These are phyloP conservation scores for Syngnathus typhle DNA, from an alignment of 2,113 vertebrate genomes.

Conservation along the genomic window DNA sequence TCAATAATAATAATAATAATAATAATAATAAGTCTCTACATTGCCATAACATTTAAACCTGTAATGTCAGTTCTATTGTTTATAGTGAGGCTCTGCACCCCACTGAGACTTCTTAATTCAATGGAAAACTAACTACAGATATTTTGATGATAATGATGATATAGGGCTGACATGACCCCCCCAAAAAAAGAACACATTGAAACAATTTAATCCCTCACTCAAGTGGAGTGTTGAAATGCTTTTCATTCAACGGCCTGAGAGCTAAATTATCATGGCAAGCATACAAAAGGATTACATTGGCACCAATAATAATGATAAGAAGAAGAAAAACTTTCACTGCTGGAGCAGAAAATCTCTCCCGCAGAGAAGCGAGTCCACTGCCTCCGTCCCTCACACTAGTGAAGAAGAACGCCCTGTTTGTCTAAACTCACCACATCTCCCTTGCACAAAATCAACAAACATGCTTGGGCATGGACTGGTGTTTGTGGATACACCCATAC, in stretches of 20 bases:
- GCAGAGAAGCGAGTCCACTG: conserved; percentile 43
- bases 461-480: conserved; percentile 55
- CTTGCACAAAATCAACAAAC: conserved; percentile 60
- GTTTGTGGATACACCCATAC: conserved; percentile 46
- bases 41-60: neutral
- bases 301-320: conserved; percentile 13
- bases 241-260: conserved; percentile 22
- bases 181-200: conserved; percentile 4
- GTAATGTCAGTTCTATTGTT: neutral
- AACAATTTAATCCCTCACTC: conserved; percentile 17
- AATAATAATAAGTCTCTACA: neutral
- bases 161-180: neutral
- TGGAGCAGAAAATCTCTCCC: conserved; percentile 35
- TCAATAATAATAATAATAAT: conserved; percentile 79
- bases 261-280: conserved; percentile 15
- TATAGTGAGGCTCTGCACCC: neutral
- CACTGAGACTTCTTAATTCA: neutral
- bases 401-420: conserved; percentile 58
- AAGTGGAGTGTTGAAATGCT: conserved; percentile 25
- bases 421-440: conserved; percentile 57
- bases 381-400: conserved; percentile 24
- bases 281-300: conserved; percentile 34
- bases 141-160: neutral
- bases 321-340: conserved; percentile 34
- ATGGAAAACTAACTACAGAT: neutral